Evolutionary conservation across 2,888 invertebrate species (phyloP), one percentile per base, ranked within the genome.

Genomic region (Philereme transversata): DNA sequence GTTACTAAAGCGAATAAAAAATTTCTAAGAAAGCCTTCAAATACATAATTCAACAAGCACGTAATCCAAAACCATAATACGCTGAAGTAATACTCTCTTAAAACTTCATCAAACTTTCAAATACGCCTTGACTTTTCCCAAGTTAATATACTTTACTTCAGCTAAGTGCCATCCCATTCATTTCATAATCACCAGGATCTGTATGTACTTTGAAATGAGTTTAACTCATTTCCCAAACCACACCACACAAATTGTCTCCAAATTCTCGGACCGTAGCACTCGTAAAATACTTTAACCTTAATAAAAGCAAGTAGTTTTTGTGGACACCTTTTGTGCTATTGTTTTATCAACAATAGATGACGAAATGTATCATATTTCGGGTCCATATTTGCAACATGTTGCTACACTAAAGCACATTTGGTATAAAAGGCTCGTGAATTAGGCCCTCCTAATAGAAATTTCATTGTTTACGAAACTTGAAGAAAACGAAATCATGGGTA

Each of bases 311-410:
- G 54, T 54, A 45, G 52, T 62, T 57, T 52, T 59, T 62, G 62
- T 34, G 44, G 46, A 60, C 60, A 65, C 58, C 60, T 64, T 64
- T 61, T 65, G 57, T 68, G 49, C 64, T 48, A 69, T 69, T 69
- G 69, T 69, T 69, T 69, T 65, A 64, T 57, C 51, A 64, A 69
- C 69, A 69, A 69, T 69, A 52, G 65, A 5, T 69, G 65, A 53
- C 50, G 67, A 64, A 62, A 67, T 50, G 3, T 58, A 51, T 44
- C 48, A 55, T 47, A 48, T 60, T 59, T 57, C 10, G 44, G 56
- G 44, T 62, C 35, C 51, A 46, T 53, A 53, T 58, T 58, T 49
- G 54, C 58, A 56, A 58, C 34, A 55, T 58, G 58, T 55, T 41
- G 44, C 51, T 51, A 55, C 46, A 62, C 36, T 40, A 11, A 7